phyloP scores from a whole-genome alignment of 2,113 vertebrate species.

The Onychostruthus taczanowskii region DNA sequence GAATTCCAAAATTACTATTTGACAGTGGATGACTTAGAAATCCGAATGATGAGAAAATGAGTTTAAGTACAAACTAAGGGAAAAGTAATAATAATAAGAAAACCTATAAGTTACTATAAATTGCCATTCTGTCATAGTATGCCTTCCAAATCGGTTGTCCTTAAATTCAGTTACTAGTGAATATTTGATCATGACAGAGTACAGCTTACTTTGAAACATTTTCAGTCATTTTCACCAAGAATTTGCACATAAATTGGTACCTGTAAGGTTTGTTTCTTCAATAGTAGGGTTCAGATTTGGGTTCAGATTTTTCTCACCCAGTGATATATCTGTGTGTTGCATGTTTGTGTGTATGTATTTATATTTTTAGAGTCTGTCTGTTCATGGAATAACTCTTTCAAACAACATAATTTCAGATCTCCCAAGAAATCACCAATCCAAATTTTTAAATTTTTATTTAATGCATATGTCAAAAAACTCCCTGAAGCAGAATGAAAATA shows the following conservation, averaged over 20 bases:
- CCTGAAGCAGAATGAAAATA: background rate
- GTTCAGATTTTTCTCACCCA: background rate
- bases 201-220: background rate
- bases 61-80: background rate
- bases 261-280: background rate
- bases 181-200: background rate
- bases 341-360: background rate
- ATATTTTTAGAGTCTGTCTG: background rate
- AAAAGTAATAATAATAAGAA: background rate
- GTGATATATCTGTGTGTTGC: background rate
- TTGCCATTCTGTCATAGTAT: background rate
- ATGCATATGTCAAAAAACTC: background rate
- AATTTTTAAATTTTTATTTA: background rate
- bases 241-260: background rate
- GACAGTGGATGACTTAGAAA: background rate
- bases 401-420: background rate
- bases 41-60: background rate
- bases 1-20: constrained; percentile 5
- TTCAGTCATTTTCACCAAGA: background rate
- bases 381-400: background rate
- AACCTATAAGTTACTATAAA: background rate
- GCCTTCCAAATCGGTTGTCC: background rate
- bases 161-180: background rate
- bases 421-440: background rate
- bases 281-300: background rate